phyloP scores from a whole-genome alignment of 2,113 vertebrate genomes.

The cattle (Bos taurus) region DNA sequence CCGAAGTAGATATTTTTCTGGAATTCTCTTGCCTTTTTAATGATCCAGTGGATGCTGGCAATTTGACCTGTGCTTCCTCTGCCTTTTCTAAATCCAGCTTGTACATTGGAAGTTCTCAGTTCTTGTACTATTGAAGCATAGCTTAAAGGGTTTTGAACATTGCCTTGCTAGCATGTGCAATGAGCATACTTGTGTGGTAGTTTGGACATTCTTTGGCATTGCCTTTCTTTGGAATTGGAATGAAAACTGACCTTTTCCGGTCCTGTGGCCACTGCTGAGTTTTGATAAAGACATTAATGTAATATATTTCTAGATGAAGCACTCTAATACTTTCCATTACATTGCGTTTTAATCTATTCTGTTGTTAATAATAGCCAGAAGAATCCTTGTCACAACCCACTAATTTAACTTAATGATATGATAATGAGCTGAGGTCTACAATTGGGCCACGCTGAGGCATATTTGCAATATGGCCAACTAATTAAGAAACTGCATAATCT shows the following conservation, averaged over 20 bases:
- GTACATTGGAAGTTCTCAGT: neutral
- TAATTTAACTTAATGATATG: neutral
- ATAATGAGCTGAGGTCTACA: neutral
- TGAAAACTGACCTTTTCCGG: neutral
- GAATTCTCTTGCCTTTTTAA: neutral
- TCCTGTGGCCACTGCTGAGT: neutral
- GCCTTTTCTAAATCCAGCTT: neutral
- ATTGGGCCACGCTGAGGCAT: neutral
- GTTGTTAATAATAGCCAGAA: neutral
- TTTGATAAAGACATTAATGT: neutral
- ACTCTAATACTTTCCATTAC: neutral
- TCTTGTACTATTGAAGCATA: neutral
- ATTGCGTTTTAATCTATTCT: neutral
- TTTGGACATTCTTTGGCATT: neutral
- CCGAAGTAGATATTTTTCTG: neutral
- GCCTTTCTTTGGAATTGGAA: neutral
- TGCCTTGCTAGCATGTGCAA: neutral
- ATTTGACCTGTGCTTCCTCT: neutral
- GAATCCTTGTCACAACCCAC: neutral
- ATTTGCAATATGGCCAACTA: neutral
- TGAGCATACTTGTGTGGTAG: neutral
- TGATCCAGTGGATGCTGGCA: neutral
- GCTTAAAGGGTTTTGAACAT: neutral
- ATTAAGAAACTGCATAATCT: neutral
- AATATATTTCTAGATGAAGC: neutral